phyloP scores from a whole-genome alignment of 2,797 vertebrate species.

The Craterocephalus amniculus region DNA sequence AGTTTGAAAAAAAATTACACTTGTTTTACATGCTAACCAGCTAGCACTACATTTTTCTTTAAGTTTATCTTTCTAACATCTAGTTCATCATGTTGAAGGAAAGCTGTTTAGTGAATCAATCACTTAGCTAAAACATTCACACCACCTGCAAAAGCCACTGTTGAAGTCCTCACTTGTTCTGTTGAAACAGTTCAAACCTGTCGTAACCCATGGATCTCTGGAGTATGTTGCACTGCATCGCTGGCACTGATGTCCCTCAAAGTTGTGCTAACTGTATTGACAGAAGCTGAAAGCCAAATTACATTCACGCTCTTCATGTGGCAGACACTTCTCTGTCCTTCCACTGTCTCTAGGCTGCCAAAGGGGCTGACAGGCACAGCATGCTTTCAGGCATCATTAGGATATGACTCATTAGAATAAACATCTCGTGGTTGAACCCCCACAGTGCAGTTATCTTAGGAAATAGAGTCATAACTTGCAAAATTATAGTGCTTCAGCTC shows the following conservation, averaged over 20 bases:
- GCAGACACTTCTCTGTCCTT: conserved; percentile 57
- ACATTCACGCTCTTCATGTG: conserved; percentile 52
- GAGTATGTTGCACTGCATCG: not conserved
- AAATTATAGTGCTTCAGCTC: conserved; percentile 53
- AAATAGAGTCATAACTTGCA: conserved; percentile 46
- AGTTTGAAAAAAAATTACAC: not conserved
- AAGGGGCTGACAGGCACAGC: conserved; percentile 38
- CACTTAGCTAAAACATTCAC: not conserved
- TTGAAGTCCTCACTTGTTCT: not conserved
- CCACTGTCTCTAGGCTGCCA: conserved; percentile 43
- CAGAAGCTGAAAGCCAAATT: conserved; percentile 54
- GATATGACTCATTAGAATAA: conserved; percentile 65
- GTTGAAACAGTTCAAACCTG: not conserved
- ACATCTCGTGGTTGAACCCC: conserved; percentile 31
- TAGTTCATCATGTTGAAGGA: not conserved
- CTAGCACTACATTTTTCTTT: not conserved
- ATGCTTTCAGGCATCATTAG: conserved; percentile 64
- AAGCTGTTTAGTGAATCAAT: not conserved
- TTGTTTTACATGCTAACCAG: not conserved
- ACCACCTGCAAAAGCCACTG: not conserved
- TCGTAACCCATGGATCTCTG: not conserved
- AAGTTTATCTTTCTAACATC: not conserved
- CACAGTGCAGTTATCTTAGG: conserved; percentile 31
- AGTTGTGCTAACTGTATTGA: conserved; percentile 43
- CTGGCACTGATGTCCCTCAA: conserved; percentile 27